phyloP scores from a whole-genome alignment of 2,113 vertebrate genomes.

The Ciconia boyciana region DNA sequence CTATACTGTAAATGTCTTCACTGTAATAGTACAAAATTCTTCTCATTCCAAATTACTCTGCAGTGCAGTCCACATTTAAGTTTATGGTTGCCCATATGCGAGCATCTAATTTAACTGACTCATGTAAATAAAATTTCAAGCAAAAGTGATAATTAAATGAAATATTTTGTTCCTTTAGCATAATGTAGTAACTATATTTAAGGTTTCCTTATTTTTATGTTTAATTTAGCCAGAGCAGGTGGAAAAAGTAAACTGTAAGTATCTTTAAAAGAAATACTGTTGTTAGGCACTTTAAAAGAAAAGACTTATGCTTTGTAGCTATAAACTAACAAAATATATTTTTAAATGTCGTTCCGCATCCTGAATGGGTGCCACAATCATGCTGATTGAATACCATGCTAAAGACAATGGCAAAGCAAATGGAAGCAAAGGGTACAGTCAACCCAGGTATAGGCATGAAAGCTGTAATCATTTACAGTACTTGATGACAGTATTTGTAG shows the following conservation, averaged over 20 bases:
- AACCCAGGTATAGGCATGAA: neutral
- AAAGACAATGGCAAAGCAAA: conserved; percentile 33
- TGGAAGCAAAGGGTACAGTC: neutral
- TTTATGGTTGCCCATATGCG: neutral
- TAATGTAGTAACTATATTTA: neutral
- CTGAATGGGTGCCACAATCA: neutral
- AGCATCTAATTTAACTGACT: neutral
- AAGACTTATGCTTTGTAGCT: neutral
- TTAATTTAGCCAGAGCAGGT: neutral
- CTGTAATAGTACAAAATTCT: neutral
- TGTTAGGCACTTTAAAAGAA: neutral
- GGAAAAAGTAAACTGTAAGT: neutral
- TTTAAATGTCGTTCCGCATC: conserved; percentile 26
- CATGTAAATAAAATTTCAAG: neutral
- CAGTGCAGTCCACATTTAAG: neutral
- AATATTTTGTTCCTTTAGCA: neutral
- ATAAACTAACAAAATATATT: neutral
- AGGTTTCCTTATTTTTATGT: neutral
- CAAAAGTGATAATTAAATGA: neutral
- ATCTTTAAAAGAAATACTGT: neutral
- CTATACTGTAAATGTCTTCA: neutral
- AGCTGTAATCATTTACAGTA: neutral
- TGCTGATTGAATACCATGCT: neutral
- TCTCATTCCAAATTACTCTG: neutral
- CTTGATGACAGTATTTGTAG: neutral